Evolutionary conservation across 2,797 vertebrate species (phyloP).

Genomic region (Mormyrops boulengeri): DNA sequence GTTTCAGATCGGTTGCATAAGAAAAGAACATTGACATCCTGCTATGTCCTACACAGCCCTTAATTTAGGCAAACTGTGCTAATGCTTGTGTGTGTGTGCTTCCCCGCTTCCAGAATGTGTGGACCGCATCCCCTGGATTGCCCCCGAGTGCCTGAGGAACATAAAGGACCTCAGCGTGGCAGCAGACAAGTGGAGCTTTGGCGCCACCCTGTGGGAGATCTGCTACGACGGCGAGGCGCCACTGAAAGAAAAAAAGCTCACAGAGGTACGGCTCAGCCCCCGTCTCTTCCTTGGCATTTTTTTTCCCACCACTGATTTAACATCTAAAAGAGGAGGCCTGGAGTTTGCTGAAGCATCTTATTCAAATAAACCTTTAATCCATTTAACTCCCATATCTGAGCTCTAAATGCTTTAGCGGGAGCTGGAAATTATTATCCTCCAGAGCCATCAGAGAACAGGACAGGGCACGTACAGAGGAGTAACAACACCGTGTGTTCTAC

Average conservation of each 20-base stretch:
- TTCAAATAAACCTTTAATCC: neutral
- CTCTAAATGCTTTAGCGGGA: neutral
- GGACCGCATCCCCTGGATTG: slow-evolving; percentile 77
- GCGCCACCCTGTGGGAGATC: slow-evolving; percentile 79
- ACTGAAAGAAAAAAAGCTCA: slow-evolving; percentile 69
- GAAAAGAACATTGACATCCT: neutral
- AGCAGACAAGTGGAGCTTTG: slow-evolving; percentile 80
- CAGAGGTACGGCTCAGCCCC: slow-evolving; percentile 57
- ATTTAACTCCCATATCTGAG: neutral
- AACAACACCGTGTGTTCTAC: neutral
- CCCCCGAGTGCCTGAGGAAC: slow-evolving; percentile 72
- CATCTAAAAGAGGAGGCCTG: neutral
- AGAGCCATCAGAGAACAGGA: neutral
- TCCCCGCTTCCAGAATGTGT: slow-evolving; percentile 61
- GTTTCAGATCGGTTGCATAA: neutral
- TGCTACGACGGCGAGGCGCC: slow-evolving; percentile 78
- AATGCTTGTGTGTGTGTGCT: neutral
- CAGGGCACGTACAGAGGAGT: neutral
- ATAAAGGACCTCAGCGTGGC: slow-evolving; percentile 66
- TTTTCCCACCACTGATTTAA: neutral
- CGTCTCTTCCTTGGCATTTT: neutral
- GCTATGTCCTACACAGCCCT: neutral
- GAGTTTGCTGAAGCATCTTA: neutral
- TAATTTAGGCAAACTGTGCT: neutral
- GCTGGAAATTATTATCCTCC: neutral